Percentiles rank a stretch among this genome's conserved stretches.
phyloP scores from a whole-genome alignment of 2,797 vertebrate species.

The Artibeus lituratus region DNA sequence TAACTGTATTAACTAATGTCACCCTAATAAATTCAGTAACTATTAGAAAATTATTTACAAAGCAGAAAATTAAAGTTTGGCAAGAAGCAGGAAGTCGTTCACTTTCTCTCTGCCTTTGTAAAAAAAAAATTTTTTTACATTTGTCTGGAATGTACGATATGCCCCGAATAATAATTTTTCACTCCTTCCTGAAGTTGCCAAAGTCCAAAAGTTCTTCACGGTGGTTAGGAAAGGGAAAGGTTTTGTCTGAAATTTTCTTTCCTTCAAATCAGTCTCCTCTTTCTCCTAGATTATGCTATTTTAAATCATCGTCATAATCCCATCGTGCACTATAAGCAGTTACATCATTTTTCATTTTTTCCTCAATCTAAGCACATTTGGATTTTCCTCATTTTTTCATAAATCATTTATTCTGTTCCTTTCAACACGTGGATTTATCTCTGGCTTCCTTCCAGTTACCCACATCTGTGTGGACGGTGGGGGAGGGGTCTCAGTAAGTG shows the following conservation, averaged over 20 bases:
- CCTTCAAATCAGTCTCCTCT: background rate
- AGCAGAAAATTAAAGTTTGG: slow-evolving; percentile 64
- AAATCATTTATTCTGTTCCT: background rate
- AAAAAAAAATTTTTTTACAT: background rate
- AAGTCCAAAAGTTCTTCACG: slow-evolving; percentile 30
- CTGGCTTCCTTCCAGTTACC: slow-evolving; percentile 44
- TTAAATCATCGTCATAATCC: slow-evolving; percentile 40
- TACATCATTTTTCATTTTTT: background rate
- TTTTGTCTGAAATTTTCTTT: slow-evolving; percentile 10
- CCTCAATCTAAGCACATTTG: background rate
- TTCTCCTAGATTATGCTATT: slow-evolving; percentile 20
- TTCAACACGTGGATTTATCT: slow-evolving; percentile 47
- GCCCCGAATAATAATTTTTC: slow-evolving; percentile 21
- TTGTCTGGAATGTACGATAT: slow-evolving; percentile 37
- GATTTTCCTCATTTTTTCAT: slow-evolving; percentile 51
- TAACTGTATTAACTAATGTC: background rate
- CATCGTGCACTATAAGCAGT: slow-evolving; percentile 30
- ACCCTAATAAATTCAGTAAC: background rate
- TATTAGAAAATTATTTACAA: slow-evolving; percentile 48
- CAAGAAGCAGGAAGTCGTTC: slow-evolving; percentile 38
- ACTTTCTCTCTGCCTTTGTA: background rate
- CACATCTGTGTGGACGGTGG: background rate
- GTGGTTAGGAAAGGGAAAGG: background rate
- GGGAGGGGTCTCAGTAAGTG: background rate
- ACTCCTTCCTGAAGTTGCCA: slow-evolving; percentile 41